Evolutionary conservation across 2,888 invertebrate genomes (phyloP).

Genomic region (Incurvaria masculella): DNA sequence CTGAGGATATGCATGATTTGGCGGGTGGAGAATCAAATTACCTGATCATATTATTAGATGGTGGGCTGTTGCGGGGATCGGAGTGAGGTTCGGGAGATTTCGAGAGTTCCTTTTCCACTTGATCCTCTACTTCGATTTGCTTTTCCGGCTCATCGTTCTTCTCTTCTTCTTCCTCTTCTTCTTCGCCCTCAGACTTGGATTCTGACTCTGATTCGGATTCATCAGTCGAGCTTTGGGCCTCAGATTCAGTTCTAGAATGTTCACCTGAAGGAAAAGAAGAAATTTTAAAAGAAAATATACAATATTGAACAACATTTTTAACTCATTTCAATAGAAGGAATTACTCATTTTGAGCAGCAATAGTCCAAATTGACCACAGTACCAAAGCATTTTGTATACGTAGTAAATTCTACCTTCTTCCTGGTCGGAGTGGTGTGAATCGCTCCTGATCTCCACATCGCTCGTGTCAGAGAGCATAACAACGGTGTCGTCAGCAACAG

Average conservation of each 20-base stretch:
- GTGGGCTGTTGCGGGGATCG: neutral
- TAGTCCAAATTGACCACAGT: slow-evolving; percentile 4
- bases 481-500: slow-evolving; percentile 36
- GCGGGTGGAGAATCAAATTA: no score
- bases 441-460: slow-evolving; percentile 48
- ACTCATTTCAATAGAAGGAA: no score
- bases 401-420: slow-evolving; percentile 37
- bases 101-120: neutral
- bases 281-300: slow-evolving; percentile 4
- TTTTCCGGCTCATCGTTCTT: slow-evolving; percentile 23
- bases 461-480: slow-evolving; percentile 50
- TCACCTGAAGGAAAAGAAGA: slow-evolving; percentile 31
- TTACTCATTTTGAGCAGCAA: neutral
- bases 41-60: no score
- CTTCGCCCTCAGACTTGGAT: slow-evolving; percentile 42
- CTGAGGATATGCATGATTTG: no score
- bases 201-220: slow-evolving; percentile 37
- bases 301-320: no score
- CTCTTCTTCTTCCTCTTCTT: slow-evolving; percentile 29
- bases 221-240: slow-evolving; percentile 43
- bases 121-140: slow-evolving; percentile 9
- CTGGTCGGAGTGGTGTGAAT: slow-evolving; percentile 36
- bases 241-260: slow-evolving; percentile 49
- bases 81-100: neutral
- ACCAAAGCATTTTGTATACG: neutral